These are phyloP conservation scores for Leptocoma aspasia DNA, from an alignment of 2,113 vertebrate species.

Conservation along the genomic window DNA sequence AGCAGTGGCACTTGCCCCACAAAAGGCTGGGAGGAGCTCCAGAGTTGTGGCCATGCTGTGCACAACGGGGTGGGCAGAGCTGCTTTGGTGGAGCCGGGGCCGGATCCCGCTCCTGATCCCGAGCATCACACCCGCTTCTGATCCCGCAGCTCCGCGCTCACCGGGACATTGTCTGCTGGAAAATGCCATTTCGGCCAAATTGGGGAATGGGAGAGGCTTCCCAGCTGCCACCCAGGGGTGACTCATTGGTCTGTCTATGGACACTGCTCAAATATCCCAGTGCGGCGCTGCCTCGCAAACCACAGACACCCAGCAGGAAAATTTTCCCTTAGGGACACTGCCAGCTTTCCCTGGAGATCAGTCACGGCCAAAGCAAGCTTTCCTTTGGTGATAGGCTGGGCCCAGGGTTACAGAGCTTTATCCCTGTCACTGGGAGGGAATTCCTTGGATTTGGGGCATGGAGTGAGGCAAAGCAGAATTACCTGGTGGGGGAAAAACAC, in stretches of 20 bases:
- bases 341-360: background rate
- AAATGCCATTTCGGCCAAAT: accelerated
- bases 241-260: background rate
- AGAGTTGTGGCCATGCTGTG: accelerated
- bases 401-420: background rate
- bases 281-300: background rate
- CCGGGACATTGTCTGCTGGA: background rate
- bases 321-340: background rate
- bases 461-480: background rate
- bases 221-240: background rate
- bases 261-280: background rate
- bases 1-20: background rate
- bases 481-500: background rate
- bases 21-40: background rate
- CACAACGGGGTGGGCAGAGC: background rate
- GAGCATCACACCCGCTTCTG: background rate
- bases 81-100: accelerated
- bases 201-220: background rate
- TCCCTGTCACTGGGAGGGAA: background rate
- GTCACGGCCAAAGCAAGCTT: accelerated
- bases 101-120: accelerated
- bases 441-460: background rate
- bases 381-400: background rate
- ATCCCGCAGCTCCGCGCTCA: accelerated
- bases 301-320: background rate